Evolutionary conservation across 2,113 vertebrate species (phyloP).

Genomic region (Zingel zingel): DNA sequence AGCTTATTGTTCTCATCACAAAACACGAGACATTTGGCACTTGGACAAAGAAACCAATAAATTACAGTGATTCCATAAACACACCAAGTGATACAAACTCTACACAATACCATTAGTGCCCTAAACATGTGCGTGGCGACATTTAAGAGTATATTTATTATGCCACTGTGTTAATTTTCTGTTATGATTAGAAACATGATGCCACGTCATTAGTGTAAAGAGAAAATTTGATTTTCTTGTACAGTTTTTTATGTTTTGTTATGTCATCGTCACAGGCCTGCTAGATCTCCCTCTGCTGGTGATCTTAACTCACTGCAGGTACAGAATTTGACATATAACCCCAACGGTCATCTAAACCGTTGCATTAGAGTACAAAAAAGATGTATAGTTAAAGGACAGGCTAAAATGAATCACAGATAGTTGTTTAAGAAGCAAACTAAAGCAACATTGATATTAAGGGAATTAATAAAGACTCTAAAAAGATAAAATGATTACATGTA

Average conservation of each 20-base stretch:
- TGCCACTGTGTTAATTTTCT: constrained; percentile 17
- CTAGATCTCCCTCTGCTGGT: constrained; percentile 63
- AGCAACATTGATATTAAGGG: constrained; percentile 31
- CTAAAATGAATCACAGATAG: constrained; percentile 30
- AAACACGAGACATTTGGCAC: constrained; percentile 70
- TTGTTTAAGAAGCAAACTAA: constrained; percentile 43
- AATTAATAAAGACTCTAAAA: constrained; percentile 13
- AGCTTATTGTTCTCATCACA: constrained; percentile 62
- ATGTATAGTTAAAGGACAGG: neutral
- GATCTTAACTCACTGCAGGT: constrained; percentile 41
- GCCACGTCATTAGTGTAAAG: constrained; percentile 32
- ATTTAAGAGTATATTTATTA: constrained; percentile 39
- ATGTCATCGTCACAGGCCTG: neutral
- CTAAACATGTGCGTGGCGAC: constrained; percentile 34
- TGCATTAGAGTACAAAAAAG: constrained; percentile 15
- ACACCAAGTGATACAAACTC: constrained; percentile 48
- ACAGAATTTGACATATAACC: constrained; percentile 24
- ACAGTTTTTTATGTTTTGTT: constrained; percentile 8
- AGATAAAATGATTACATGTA: constrained; percentile 57
- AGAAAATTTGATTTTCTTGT: constrained; percentile 15
- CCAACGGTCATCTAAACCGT: constrained; percentile 15
- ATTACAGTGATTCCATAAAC: constrained; percentile 46
- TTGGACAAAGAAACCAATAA: constrained; percentile 41
- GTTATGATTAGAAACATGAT: neutral
- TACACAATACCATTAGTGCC: constrained; percentile 40